Conservation (phyloP, 2,888 invertebrate species). For the Cephus rjabovi region DNA sequence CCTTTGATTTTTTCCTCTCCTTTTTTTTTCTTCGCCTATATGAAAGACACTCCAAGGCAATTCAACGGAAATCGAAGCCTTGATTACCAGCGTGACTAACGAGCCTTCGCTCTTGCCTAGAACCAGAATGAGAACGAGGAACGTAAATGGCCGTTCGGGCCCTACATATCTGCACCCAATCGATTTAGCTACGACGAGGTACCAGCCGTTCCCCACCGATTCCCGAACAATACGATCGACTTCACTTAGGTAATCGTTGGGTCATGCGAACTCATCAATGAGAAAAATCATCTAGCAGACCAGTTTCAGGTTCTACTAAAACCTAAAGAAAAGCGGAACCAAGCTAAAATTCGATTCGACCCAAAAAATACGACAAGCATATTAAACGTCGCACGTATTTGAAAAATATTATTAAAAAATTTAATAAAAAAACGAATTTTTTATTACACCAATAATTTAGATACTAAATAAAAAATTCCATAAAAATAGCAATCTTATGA, state of each 20-base stretch:
- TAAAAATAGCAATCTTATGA: neutral
- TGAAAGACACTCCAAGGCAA: conserved; percentile 29
- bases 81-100: conserved; percentile 60
- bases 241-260: conserved; percentile 50
- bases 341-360: neutral
- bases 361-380: neutral
- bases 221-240: conserved; percentile 53
- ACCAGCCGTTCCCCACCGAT: conserved; percentile 41
- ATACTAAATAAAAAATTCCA: neutral
- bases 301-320: neutral
- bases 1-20: neutral
- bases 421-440: neutral
- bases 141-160: neutral
- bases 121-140: conserved; percentile 23
- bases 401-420: too few relatives aligned
- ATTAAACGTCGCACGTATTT: neutral
- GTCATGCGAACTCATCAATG: neutral
- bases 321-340: neutral
- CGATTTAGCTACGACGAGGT: conserved; percentile 45
- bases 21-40: neutral
- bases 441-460: neutral
- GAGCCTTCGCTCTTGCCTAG: conserved; percentile 47
- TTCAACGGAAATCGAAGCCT: conserved; percentile 48
- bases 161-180: conserved; percentile 45
- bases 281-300: neutral